Conservation (phyloP, 2,888 invertebrate species). For the Merodon equestris region DNA sequence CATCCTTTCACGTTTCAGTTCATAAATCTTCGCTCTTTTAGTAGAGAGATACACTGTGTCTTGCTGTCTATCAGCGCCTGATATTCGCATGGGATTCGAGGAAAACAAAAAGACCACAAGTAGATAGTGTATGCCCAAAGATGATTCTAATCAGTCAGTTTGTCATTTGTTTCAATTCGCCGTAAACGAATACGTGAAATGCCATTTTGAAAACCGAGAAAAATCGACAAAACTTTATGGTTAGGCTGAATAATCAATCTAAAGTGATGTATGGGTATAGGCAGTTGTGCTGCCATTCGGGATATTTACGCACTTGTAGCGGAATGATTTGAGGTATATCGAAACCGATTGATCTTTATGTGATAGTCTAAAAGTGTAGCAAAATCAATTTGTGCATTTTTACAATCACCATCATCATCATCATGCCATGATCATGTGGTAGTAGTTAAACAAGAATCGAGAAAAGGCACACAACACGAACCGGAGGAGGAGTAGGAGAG, state of each 20-base stretch:
- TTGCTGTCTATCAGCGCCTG: no score
- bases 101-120: slow-evolving; percentile 13
- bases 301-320: slow-evolving; percentile 1
- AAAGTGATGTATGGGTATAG: slow-evolving; percentile 18
- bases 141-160: slow-evolving; percentile 69
- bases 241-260: slow-evolving; percentile 47
- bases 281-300: no score
- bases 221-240: slow-evolving; percentile 60
- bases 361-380: slow-evolving; percentile 68
- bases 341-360: slow-evolving; percentile 58
- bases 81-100: no score
- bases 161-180: slow-evolving; percentile 69
- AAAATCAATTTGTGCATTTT: slow-evolving; percentile 69
- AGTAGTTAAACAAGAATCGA: slow-evolving; percentile 37
- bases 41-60: no score
- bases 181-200: slow-evolving; percentile 53
- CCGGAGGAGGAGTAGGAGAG: slow-evolving; percentile 7
- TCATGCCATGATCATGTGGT: no score
- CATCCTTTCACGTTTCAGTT: slow-evolving; percentile 57
- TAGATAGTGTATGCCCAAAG: slow-evolving; percentile 54
- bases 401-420: no score
- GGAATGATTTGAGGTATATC: no score
- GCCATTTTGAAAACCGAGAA: slow-evolving; percentile 42
- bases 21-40: slow-evolving; percentile 51
- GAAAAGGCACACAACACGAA: neutral